Evolutionary conservation across 2,888 invertebrate species (phyloP).

Genomic region (Pantelozetes paolii): DNA sequence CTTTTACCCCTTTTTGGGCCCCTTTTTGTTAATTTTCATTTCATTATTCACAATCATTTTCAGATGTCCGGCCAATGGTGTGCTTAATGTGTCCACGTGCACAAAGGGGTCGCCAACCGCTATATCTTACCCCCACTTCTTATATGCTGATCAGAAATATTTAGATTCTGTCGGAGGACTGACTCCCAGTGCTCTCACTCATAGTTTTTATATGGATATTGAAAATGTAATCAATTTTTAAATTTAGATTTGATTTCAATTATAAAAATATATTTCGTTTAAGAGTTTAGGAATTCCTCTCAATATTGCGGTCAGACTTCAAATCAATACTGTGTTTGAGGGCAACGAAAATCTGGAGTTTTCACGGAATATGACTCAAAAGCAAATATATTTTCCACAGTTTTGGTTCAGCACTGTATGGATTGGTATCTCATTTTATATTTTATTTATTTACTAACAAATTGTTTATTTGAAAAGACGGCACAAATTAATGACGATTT

Average conservation of each 20-base stretch:
- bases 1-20: too few relatives aligned
- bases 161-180: constrained; percentile 45
- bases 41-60: too few relatives aligned
- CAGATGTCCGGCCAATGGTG: constrained; percentile 46
- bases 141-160: constrained; percentile 45
- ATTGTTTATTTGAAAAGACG: constrained; percentile 9
- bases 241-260: background rate
- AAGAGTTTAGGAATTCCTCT: constrained; percentile 47
- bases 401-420: constrained; percentile 41
- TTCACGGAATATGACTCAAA: constrained; percentile 4
- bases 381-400: constrained; percentile 37
- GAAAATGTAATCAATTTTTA: constrained; percentile 45
- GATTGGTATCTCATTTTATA: background rate
- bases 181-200: constrained; percentile 44
- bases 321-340: constrained; percentile 45
- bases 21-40: too few relatives aligned
- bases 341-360: constrained; percentile 38
- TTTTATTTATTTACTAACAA: background rate
- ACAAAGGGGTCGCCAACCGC: constrained; percentile 46
- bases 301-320: constrained; percentile 45
- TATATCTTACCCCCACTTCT: constrained; percentile 47
- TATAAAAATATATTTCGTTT: constrained; percentile 3
- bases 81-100: constrained; percentile 45
- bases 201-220: constrained; percentile 46
- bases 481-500: constrained; percentile 7